Base-by-base conservation (phyloP, 2,888 invertebrate genomes). In the Chymomyza procnemis region DNA sequence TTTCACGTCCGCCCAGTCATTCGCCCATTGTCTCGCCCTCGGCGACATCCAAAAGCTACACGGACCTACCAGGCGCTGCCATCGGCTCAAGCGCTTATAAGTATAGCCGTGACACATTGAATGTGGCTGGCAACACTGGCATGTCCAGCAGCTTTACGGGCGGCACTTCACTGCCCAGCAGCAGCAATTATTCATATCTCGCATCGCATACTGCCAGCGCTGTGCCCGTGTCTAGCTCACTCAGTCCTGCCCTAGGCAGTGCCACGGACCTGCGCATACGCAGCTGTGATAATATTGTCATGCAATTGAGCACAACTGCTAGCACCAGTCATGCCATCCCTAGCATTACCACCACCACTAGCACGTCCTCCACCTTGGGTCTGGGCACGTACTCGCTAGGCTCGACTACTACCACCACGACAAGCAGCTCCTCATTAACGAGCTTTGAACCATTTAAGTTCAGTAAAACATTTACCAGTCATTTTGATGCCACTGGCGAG, bases 11-110 rank as follows among this genome's bases (percentile, higher is more conserved):
- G 56, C 75, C 76, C 26, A 88, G 88, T 61, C 88, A 85, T 52
- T 90, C 90, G 4, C 90, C 91, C 19, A 76, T 88, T 48, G 69
- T 83, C 22, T 88, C 88, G 3, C 89, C 90, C 4, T 89, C 90
- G 54, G 74, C 80, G 4, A 80, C 85, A 6, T 79, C 88, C 14
- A 88, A 82, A 61, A 86, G 88, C 64, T 89, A 90, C 57, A 78
- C 78, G 57, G 89, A 90, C 41, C 76, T 88, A 16, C 69, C 79
- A 3, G 67, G 60, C 52, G 71, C 68, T 4, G 14, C 30, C 19
- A n/a, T 19, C 52, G 18, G 5, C 1, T 22, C 34, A 5, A 56
- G 59, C 41, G 54, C 69, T 61, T 56, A 65, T 48, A 68, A 71
- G 60, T 71, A 66, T 48, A 63, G 61, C 30, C 67, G 69, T 69